These are phyloP conservation scores for Epicampocera succincta DNA, from an alignment of 2,888 invertebrate genomes.

Conservation along the genomic window DNA sequence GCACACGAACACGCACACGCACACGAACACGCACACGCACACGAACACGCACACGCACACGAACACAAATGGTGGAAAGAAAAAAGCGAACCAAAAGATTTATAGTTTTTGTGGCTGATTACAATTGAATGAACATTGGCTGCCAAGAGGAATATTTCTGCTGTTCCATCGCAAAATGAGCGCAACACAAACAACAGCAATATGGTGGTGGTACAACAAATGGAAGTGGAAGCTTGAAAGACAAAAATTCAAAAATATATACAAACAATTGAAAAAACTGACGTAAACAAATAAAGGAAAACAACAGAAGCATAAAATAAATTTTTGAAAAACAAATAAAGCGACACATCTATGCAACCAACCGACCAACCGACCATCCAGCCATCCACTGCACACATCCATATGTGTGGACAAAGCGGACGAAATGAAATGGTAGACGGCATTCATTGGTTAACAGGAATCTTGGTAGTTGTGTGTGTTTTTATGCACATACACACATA, in stretches of 20 bases:
- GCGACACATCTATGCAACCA: conserved; percentile 59
- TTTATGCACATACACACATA: background rate
- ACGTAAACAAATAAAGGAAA: conserved; percentile 9
- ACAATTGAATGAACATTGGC: conserved; percentile 67
- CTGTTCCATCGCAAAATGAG: conserved; percentile 39
- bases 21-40: background rate
- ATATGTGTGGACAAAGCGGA: conserved; percentile 29
- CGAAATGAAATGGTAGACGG: conserved; percentile 65
- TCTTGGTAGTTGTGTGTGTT: conserved; percentile 13
- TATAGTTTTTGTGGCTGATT: conserved; percentile 66
- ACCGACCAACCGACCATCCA: conserved; percentile 35
- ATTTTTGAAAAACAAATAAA: conserved; percentile 58
- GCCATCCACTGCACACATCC: conserved; percentile 17
- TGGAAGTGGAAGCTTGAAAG: conserved; percentile 53
- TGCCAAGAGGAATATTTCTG: conserved; percentile 38
- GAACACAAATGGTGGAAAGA: conserved; percentile 18
- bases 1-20: background rate
- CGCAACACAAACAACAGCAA: conserved; percentile 21
- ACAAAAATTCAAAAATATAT: conserved; percentile 1
- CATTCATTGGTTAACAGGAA: conserved; percentile 66
- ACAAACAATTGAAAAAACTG: too few species aligned
- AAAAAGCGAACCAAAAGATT: conserved; percentile 41
- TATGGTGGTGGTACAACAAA: conserved; percentile 42
- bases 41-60: background rate
- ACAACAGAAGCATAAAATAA: conserved; percentile 45